Conservation (phyloP, 2,113 vertebrate species). For the Mobula birostris region DNA sequence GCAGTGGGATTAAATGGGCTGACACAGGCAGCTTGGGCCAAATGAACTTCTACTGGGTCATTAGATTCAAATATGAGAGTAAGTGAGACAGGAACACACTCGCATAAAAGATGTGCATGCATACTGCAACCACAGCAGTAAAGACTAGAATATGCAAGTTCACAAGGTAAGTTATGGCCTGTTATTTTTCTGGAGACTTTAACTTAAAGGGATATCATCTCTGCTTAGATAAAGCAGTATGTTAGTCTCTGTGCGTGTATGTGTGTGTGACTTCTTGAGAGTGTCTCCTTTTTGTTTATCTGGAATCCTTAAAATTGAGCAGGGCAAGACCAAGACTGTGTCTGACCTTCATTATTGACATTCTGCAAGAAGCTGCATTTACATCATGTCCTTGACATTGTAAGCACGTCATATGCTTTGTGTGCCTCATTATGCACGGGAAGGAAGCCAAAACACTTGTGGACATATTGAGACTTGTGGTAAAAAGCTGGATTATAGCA, state of each 20-base stretch:
- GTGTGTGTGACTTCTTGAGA: not conserved
- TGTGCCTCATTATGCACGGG: not conserved
- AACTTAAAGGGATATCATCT: not conserved
- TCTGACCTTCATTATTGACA: not conserved
- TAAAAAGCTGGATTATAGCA: not conserved
- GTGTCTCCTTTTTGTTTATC: no score
- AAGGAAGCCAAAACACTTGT: not conserved
- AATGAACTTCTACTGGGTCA: no score
- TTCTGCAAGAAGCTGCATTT: not conserved
- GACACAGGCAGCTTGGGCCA: not conserved
- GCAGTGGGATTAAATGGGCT: not conserved
- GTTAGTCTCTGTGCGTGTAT: not conserved
- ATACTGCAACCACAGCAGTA: not conserved
- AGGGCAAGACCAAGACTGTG: not conserved
- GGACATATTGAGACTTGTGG: not conserved
- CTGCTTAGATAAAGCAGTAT: not conserved
- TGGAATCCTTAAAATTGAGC: conserved; percentile 9
- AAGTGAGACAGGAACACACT: not conserved
- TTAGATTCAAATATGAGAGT: no score
- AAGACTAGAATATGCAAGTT: not conserved
- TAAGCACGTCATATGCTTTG: not conserved
- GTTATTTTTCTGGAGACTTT: not conserved
- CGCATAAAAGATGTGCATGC: no score
- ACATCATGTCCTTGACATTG: not conserved
- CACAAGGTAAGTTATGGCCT: not conserved